Evolutionary conservation across 2,888 invertebrate genomes (phyloP), one percentile per base, ranked within the genome.

Genomic region (Parnassius glacialis): DNA sequence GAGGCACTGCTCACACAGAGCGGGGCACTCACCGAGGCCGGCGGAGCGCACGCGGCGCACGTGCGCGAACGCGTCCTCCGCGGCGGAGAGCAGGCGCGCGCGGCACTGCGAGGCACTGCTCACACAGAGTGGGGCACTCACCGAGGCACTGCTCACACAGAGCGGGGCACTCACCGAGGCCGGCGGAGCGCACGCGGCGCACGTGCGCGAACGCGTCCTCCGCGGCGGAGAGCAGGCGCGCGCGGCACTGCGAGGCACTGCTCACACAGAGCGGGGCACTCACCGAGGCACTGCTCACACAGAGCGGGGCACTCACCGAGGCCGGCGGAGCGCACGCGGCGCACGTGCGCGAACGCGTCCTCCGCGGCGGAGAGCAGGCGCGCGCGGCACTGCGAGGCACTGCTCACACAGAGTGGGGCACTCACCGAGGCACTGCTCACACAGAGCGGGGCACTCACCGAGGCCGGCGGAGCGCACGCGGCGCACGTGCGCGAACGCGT

Each of bases 181-280:
- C 79, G 10, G 74, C 79, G 12, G 83, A 79, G 0, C 92, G 90
- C 66, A 98, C 94, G 47, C 98, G 93, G 75, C 97, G 96, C 68
- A 99, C 98, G 79, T 99, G 99, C 11, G 98, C 98, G 84, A 99
- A 99, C 1, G 99, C 98, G 79, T 99, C 99, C 84, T 99, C 99
- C 0, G 98, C 96, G 0, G 99, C 98, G 1, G 97, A 96, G 61
- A 98, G 94, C 50, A 99, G 92, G 20, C 99, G 92, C 3, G 99
- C 98, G 64, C 95, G 93, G 0, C 99, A 92, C 84, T 99, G n/a
- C n/a, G n/a, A n/a, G n/a, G n/a, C n/a, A n/a, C n/a, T n/a, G n/a
- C 47, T 11, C 43, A 45, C 34, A 52, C 7, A 47, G 13, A 43
- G 43, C 3, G 16, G 25, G 41, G 16, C 13, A 61, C 70, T 69